Conservation (phyloP, 2,113 vertebrate genomes). For the Nycticorax nycticorax region DNA sequence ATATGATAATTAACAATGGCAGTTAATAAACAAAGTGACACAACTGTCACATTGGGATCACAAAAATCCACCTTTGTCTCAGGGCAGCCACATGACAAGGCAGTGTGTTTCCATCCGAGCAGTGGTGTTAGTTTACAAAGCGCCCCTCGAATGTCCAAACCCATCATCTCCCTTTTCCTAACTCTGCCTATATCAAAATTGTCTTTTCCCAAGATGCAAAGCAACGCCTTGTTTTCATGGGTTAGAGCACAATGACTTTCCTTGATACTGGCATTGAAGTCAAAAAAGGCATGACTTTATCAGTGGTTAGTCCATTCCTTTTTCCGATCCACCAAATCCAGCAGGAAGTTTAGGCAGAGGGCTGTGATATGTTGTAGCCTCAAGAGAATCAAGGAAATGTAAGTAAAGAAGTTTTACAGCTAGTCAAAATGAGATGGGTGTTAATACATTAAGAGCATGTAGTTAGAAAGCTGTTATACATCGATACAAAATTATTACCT, state of each 20-base stretch:
- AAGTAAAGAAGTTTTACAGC: neutral
- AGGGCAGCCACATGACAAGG: neutral
- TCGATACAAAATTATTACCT: neutral
- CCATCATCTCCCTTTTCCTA: neutral
- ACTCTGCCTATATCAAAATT: neutral
- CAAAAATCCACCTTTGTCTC: neutral
- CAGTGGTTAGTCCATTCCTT: neutral
- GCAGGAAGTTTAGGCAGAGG: neutral
- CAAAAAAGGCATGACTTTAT: neutral
- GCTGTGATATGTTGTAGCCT: neutral
- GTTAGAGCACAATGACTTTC: neutral
- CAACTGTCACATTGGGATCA: neutral
- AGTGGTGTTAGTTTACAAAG: neutral
- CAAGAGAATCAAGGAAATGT: neutral
- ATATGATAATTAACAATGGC: neutral
- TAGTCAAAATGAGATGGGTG: neutral
- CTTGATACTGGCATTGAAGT: neutral
- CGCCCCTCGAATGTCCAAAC: neutral
- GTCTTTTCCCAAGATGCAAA: neutral
- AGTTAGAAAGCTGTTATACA: neutral
- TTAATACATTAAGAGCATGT: neutral
- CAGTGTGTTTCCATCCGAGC: neutral
- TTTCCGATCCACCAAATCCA: neutral
- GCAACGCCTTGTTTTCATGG: neutral
- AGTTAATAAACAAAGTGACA: neutral